Base-by-base conservation (phyloP, 2,113 vertebrate genomes). In the Perca flavescens region DNA sequence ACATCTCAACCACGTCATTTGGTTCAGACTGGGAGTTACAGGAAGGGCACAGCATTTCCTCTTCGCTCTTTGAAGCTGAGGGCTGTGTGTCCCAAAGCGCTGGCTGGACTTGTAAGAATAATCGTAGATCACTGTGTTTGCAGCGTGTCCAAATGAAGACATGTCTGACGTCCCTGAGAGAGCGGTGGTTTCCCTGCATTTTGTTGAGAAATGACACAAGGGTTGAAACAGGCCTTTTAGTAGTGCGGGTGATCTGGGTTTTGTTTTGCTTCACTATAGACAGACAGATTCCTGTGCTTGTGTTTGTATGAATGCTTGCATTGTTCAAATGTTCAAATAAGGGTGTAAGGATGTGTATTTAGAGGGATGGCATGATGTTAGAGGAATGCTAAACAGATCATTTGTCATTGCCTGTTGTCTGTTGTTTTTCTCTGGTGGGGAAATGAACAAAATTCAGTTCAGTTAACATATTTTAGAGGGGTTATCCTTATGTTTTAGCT, bases 41-140 rank as follows among this genome's bases (percentile, higher is more conserved):
- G 95, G 94, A 95, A 95, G 91, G 94, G 93, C 87, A 88, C 71
- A 61, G 88, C 88, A 74, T 90, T 94, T 95, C 92, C 94, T 88
- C 88, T 74, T 11, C 13, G 22, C 79, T 70, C 92, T 95, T 95
- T 95, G 88, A 94, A 92, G 90, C 89, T 16, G 50, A 76, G 85
- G 68, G 70, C 83, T 82, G 25, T 78, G 89, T 61, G 75, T 90
- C 86, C 87, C 83, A 79, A 80, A 91, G 87, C 63, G 11, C 43
- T 16, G 47, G 78, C 84, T 77, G 84, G 70, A 88, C 82, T 85
- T 81, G 80, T 74, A 66, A 74, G 72, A 83, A 89, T 87, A 92
- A 92, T 94, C 90, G 78, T 69, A 89, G 78, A 87, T 82, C 78
- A 73, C 77, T 75, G 28, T 21, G 47, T 53, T 66, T 43, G 60